Evolutionary conservation across 2,888 invertebrate species (phyloP).

Genomic region (Nysson spinosus): DNA sequence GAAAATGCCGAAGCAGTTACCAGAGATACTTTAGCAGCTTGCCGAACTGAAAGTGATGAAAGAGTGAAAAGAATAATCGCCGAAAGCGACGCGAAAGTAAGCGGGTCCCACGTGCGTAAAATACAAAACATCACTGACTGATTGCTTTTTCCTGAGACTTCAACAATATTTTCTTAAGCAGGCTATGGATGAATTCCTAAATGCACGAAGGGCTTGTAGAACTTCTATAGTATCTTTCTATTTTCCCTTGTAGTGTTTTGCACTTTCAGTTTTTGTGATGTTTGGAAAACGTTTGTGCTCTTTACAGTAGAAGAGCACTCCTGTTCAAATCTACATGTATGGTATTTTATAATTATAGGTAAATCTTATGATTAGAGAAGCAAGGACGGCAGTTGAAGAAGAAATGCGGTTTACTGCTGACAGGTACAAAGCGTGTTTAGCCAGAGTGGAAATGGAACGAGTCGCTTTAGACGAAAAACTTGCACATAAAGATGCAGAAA

Average conservation of each 20-base stretch:
- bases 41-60: conserved; percentile 68
- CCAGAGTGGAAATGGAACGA: conserved; percentile 65
- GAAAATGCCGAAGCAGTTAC: conserved; percentile 69
- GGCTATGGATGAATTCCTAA: too few relatives aligned
- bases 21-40: conserved; percentile 67
- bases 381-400: conserved; percentile 61
- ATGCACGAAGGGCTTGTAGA: too few relatives aligned
- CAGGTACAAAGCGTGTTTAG: conserved; percentile 60
- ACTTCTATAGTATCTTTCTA: conserved; percentile 8
- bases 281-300: conserved; percentile 30
- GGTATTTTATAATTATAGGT: conserved; percentile 53
- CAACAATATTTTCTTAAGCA: conserved; percentile 5
- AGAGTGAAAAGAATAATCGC: conserved; percentile 66
- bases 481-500: conserved; percentile 64
- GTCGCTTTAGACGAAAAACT: conserved; percentile 62
- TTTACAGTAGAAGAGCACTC: neutral
- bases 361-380: conserved; percentile 64
- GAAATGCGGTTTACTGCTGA: conserved; percentile 66
- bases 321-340: neutral
- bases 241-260: neutral
- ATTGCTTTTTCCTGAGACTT: conserved; percentile 8
- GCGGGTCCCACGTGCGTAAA: conserved; percentile 42
- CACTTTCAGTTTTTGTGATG: conserved; percentile 35
- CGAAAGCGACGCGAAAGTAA: conserved; percentile 71
- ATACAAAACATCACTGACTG: conserved; percentile 44